Percentiles rank a stretch among this genome's conserved stretches.
Evolutionary conservation across 2,797 vertebrate species (phyloP).

Genomic region (Mico argentatus): DNA sequence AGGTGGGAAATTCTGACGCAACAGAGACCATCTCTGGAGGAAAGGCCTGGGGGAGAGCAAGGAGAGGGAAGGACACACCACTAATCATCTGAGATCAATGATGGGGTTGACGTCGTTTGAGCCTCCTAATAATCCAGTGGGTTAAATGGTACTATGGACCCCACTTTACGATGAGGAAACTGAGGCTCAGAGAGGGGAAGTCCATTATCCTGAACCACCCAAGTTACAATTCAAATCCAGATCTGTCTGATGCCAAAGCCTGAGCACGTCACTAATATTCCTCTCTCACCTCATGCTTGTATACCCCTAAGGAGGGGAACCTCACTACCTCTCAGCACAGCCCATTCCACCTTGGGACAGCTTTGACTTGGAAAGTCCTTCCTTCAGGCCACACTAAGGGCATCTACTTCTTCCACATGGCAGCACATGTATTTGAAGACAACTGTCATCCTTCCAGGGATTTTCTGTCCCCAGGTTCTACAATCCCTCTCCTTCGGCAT

Average conservation of each 20-base stretch:
- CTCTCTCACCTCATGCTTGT: not conserved
- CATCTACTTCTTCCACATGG: not conserved
- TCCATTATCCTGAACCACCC: not conserved
- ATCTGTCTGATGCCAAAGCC: not conserved
- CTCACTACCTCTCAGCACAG: not conserved
- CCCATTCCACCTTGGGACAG: not conserved
- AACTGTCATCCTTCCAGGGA: not conserved
- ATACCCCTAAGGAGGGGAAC: not conserved
- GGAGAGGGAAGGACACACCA: not conserved
- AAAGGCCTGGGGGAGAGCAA: not conserved
- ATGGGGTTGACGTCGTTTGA: not conserved
- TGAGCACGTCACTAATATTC: not conserved
- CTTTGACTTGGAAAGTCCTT: not conserved
- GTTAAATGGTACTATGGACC: too few relatives aligned
- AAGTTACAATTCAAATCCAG: not conserved
- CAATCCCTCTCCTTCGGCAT: too few relatives aligned
- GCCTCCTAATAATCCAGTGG: not conserved
- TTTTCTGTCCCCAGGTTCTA: not conserved
- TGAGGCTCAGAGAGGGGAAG: not conserved
- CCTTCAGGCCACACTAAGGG: not conserved
- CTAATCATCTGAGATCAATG: not conserved
- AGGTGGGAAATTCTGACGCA: not conserved
- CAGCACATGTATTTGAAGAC: not conserved
- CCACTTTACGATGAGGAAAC: not conserved
- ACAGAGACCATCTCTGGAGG: not conserved